These are phyloP conservation scores for Sylvia atricapilla DNA, from an alignment of 2,113 vertebrate species.

Conservation along the genomic window DNA sequence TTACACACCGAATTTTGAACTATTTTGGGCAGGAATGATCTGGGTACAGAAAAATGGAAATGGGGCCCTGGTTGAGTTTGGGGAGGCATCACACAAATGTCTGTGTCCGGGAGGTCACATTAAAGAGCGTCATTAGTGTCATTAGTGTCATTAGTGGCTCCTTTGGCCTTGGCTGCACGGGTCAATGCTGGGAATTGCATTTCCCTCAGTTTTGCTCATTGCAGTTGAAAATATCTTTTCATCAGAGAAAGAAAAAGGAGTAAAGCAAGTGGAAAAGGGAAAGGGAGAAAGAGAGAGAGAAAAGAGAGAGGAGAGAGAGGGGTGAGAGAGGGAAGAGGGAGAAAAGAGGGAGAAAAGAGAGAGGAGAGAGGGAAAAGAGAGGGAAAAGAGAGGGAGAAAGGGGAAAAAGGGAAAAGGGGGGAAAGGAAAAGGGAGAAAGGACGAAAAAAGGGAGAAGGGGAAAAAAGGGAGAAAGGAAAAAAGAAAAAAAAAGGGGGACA, in stretches of 20 bases:
- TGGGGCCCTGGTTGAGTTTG: neutral
- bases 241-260: neutral
- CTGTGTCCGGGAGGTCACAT: neutral
- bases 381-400: too few species aligned
- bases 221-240: neutral
- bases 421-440: too few species aligned
- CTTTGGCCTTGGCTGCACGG: neutral
- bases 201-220: neutral
- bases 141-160: neutral
- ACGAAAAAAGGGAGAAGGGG: too few species aligned
- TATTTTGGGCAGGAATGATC: fast-evolving
- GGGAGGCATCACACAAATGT: neutral
- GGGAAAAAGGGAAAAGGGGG: too few species aligned
- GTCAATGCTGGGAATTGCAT: neutral
- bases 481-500: fast-evolving
- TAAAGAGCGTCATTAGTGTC: neutral
- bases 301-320: fast-evolving
- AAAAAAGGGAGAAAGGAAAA: too few species aligned
- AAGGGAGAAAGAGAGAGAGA: too few species aligned
- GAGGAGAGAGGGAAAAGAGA: too few species aligned
- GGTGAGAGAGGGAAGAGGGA: fast-evolving
- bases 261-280: neutral
- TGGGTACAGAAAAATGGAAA: neutral
- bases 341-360: too few species aligned
- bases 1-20: neutral